Conservation (phyloP, 2,113 vertebrate genomes). For the Pogona vitticeps region DNA sequence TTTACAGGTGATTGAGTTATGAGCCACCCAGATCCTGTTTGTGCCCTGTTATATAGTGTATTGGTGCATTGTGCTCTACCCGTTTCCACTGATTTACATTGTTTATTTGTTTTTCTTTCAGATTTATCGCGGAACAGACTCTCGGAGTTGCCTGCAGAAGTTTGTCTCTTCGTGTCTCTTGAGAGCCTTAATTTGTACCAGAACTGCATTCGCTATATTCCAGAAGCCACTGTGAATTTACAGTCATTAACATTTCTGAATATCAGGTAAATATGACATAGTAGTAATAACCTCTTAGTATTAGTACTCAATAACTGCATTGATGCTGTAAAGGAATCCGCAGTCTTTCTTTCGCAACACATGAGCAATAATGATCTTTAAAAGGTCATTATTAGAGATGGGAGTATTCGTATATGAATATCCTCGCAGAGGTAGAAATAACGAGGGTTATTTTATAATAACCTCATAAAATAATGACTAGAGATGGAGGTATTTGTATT, state of each 20-base stretch:
- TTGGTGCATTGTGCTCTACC: neutral
- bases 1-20: neutral
- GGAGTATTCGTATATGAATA: too few relatives aligned
- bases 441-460: too few relatives aligned
- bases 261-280: conserved; percentile 85
- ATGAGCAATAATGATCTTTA: too few relatives aligned
- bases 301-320: neutral
- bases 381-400: too few relatives aligned
- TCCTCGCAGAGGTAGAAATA: too few relatives aligned
- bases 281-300: neutral
- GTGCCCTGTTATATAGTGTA: neutral
- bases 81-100: neutral
- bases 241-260: conserved; percentile 94
- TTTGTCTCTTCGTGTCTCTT: conserved; percentile 92
- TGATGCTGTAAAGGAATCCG: too few relatives aligned
- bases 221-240: conserved; percentile 90
- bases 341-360: too few relatives aligned
- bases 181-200: conserved; percentile 97
- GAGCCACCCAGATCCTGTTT: neutral
- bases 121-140: conserved; percentile 94
- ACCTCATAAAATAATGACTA: too few relatives aligned
- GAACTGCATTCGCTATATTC: conserved; percentile 95
- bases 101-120: conserved; percentile 57
- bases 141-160: conserved; percentile 90
- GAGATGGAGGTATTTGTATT: too few relatives aligned